Conservation (phyloP, 2,113 vertebrate genomes). For the Vulpes vulpes region DNA sequence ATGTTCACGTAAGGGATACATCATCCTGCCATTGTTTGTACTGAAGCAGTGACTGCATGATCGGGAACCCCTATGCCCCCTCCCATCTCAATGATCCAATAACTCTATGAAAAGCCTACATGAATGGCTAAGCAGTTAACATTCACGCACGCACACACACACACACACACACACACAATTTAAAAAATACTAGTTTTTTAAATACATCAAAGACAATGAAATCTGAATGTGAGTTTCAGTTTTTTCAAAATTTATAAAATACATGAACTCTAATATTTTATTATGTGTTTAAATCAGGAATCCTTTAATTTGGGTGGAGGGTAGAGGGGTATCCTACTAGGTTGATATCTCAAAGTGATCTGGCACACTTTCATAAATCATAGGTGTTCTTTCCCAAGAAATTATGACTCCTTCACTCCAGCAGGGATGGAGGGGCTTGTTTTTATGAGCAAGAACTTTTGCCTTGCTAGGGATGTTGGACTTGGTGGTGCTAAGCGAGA, state of each 20-base stretch:
- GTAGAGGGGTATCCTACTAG: neutral
- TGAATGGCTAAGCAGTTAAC: neutral
- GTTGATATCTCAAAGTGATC: neutral
- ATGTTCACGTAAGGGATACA: neutral
- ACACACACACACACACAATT: neutral
- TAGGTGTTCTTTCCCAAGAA: neutral
- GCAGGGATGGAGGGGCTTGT: neutral
- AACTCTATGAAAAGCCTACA: neutral
- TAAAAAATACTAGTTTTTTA: neutral
- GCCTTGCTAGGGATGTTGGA: neutral
- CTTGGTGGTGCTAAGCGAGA: neutral
- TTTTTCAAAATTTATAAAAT: neutral
- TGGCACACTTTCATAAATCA: neutral
- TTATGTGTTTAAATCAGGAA: neutral
- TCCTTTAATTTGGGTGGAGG: neutral
- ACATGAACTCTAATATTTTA: neutral
- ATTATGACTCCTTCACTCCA: neutral
- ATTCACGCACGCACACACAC: rapidly evolving
- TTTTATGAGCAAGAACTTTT: neutral
- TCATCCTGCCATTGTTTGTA: neutral
- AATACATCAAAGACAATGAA: neutral
- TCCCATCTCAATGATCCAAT: neutral
- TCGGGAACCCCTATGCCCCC: neutral
- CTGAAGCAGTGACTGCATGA: neutral
- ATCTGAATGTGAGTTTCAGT: neutral